phyloP scores from a whole-genome alignment of 2,797 vertebrate species.

The Melanotaenia nigrans region DNA sequence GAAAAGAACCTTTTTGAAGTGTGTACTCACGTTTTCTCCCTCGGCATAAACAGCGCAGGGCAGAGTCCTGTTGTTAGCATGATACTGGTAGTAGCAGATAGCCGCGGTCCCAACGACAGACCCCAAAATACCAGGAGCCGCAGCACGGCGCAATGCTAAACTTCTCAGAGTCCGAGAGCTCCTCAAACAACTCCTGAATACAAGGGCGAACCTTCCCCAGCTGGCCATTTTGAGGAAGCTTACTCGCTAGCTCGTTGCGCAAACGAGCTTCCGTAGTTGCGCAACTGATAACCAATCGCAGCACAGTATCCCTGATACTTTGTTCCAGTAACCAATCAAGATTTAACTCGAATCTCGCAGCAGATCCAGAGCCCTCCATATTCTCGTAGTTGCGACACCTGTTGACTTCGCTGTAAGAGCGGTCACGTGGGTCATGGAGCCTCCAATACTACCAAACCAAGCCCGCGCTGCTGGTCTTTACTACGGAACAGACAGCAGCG shows the following conservation, averaged over 20 bases:
- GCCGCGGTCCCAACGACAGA: conserved; percentile 64
- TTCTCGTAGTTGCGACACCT: too few relatives aligned
- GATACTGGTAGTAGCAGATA: conserved; percentile 47
- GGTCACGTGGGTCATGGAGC: too few relatives aligned
- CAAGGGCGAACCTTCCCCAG: conserved; percentile 64
- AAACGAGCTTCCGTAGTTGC: conserved; percentile 48
- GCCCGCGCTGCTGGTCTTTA: too few relatives aligned
- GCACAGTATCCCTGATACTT: background rate
- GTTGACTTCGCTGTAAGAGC: too few relatives aligned
- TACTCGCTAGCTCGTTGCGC: background rate
- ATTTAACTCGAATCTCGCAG: background rate
- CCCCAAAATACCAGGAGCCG: conserved; percentile 58
- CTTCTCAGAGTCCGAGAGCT: conserved; percentile 35
- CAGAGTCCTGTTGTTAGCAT: conserved; percentile 30
- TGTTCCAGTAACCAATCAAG: background rate
- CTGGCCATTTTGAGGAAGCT: conserved; percentile 74
- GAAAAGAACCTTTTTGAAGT: background rate
- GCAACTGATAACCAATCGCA: background rate
- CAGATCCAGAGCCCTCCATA: background rate
- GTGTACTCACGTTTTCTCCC: conserved; percentile 66
- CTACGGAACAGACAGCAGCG: too few relatives aligned
- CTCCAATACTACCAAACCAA: too few relatives aligned
- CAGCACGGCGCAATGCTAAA: conserved; percentile 14
- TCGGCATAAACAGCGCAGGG: conserved; percentile 71
- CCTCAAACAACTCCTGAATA: conserved; percentile 43